phyloP scores from a whole-genome alignment of 1,140 invertebrate species.

The Drosophila eugracilis region DNA sequence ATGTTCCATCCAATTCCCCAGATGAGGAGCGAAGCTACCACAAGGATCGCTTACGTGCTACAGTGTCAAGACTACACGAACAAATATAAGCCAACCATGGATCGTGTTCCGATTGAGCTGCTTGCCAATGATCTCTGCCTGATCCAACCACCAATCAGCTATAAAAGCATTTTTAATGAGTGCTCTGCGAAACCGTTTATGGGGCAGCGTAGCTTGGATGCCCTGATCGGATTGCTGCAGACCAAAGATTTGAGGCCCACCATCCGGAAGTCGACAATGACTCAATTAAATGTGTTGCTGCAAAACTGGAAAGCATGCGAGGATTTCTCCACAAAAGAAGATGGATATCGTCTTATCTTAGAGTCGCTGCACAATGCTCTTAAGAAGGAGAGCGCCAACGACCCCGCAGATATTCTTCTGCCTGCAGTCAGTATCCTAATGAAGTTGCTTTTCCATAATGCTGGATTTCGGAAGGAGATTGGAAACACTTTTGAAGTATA shows the following conservation, averaged over 20 bases:
- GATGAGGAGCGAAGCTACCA: constrained; percentile 48
- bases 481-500: constrained; percentile 41
- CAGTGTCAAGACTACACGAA: constrained; percentile 19
- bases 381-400: not conserved
- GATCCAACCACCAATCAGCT: constrained; percentile 29
- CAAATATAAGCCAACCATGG: constrained; percentile 20
- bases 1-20: constrained; percentile 48
- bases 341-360: constrained; percentile 17
- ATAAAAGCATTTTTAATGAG: constrained; percentile 43
- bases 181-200: constrained; percentile 6
- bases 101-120: not conserved
- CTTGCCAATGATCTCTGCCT: constrained; percentile 51
- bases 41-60: constrained; percentile 38
- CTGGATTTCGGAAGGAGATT: constrained; percentile 38
- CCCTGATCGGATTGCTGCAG: constrained; percentile 56
- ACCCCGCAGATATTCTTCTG: constrained; percentile 48
- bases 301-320: constrained; percentile 58
- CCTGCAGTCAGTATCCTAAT: constrained; percentile 67
- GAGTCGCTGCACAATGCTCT: constrained; percentile 47
- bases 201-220: constrained; percentile 26
- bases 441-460: constrained; percentile 49
- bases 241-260: constrained; percentile 52
- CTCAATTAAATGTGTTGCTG: constrained; percentile 73
- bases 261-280: constrained; percentile 68
- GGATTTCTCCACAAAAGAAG: constrained; percentile 22